These are phyloP conservation scores for Drosophila guanche DNA, from an alignment of 1,140 invertebrate species.

Conservation along the genomic window DNA sequence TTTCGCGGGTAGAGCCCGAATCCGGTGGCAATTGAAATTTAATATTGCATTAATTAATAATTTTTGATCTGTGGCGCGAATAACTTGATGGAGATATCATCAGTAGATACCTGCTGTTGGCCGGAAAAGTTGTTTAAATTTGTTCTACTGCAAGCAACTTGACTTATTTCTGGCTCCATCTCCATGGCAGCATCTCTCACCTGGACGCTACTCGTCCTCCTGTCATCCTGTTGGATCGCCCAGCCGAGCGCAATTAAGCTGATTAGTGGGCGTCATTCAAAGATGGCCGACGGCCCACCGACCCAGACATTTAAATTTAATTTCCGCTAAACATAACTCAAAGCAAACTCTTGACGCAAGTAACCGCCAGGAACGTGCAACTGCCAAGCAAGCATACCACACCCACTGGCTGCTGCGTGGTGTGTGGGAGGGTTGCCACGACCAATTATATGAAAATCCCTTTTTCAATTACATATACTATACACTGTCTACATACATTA, in stretches of 20 bases:
- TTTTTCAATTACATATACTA: slow-evolving; percentile 43
- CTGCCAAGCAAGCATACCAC: not conserved
- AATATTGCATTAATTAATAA: slow-evolving; percentile 45
- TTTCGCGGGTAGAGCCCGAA: slow-evolving; percentile 16
- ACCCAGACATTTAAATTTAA: slow-evolving; percentile 46
- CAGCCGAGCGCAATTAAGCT: slow-evolving; percentile 57
- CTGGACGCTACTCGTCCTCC: not conserved
- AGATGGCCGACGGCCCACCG: slow-evolving; percentile 4
- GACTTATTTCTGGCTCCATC: slow-evolving; percentile 9
- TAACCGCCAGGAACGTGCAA: slow-evolving; percentile 38
- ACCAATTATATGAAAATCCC: slow-evolving; percentile 57
- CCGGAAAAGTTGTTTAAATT: not conserved
- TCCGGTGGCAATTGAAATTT: slow-evolving; percentile 21
- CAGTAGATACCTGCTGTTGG: slow-evolving; percentile 1
- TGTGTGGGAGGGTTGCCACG: not conserved
- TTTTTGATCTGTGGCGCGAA: slow-evolving; percentile 13
- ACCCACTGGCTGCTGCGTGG: not conserved
- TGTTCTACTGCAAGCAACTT: slow-evolving; percentile 13
- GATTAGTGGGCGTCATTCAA: slow-evolving; percentile 53
- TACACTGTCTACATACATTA: too few relatives aligned
- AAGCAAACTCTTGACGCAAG: slow-evolving; percentile 48
- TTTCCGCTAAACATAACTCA: slow-evolving; percentile 59
- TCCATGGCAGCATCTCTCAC: slow-evolving; percentile 2
- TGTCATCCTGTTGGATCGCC: slow-evolving; percentile 29
- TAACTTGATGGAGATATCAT: not conserved